These are phyloP conservation scores for Xerus rutilus DNA, from an alignment of 2,797 vertebrate genomes.

Conservation along the genomic window DNA sequence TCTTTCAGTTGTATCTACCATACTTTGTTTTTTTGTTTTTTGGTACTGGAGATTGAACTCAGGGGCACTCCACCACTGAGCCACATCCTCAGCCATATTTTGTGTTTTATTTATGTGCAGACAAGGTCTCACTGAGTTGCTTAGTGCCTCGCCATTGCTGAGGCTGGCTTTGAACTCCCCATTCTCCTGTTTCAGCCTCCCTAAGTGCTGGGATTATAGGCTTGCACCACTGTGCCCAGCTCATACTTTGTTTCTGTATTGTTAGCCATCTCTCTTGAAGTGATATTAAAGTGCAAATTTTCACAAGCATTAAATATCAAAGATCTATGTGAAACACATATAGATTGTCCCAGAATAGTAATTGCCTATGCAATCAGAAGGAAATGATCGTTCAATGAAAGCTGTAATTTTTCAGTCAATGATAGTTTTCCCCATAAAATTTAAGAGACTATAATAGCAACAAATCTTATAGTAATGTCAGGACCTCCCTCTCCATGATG, in stretches of 20 bases:
- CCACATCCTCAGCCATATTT: too few species aligned
- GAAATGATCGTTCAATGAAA: slow-evolving; percentile 55
- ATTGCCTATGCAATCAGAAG: slow-evolving; percentile 25
- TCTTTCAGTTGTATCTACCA: slow-evolving; percentile 28
- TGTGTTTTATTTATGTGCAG: too few species aligned
- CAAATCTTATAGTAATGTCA: slow-evolving; percentile 15
- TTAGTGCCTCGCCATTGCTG: too few species aligned
- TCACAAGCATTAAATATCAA: slow-evolving; percentile 51
- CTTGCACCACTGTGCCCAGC: too few species aligned
- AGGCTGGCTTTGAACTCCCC: too few species aligned
- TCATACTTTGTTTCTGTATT: neutral
- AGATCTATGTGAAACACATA: slow-evolving; percentile 51
- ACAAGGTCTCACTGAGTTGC: too few species aligned
- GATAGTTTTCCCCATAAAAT: slow-evolving; percentile 46
- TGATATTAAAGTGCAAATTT: slow-evolving; percentile 62
- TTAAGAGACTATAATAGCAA: neutral
- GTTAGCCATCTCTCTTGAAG: slow-evolving; percentile 61
- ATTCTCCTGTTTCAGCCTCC: too few species aligned
- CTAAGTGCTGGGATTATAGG: too few species aligned
- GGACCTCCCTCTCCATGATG: slow-evolving; percentile 15
- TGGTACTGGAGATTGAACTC: too few species aligned
- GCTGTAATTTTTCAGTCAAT: slow-evolving; percentile 48
- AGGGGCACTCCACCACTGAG: too few species aligned
- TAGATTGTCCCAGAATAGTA: neutral
- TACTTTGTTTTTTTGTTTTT: neutral